Percentiles rank a stretch among this genome's conserved stretches.
These are phyloP conservation scores for Chamaea fasciata DNA, from an alignment of 2,113 vertebrate species.

Conservation along the genomic window DNA sequence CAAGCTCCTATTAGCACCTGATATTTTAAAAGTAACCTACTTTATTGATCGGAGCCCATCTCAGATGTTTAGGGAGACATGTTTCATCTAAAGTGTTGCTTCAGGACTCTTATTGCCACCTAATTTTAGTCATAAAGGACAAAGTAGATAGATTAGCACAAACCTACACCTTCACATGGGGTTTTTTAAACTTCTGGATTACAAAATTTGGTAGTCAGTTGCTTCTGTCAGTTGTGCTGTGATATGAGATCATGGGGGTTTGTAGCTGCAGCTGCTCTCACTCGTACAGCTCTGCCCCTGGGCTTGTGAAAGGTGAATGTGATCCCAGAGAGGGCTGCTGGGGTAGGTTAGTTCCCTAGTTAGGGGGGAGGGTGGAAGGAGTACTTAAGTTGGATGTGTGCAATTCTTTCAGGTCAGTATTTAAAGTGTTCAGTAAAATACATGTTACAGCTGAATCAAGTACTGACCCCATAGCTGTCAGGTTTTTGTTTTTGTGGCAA, in stretches of 20 bases:
- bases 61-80: neutral
- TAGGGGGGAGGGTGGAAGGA: neutral
- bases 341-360: neutral
- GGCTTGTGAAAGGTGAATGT: neutral
- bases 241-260: neutral
- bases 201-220: neutral
- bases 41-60: neutral
- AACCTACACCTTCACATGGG: neutral
- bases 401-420: neutral
- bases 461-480: rapidly evolving
- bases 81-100: neutral
- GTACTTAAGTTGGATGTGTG: neutral
- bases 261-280: neutral
- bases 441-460: neutral
- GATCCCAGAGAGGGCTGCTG: neutral
- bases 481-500: neutral
- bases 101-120: neutral
- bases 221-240: neutral
- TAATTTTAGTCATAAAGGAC: neutral
- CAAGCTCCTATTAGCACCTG: neutral
- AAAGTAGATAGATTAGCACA: neutral
- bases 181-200: neutral
- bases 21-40: neutral
- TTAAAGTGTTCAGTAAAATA: neutral
- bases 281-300: neutral